These are phyloP conservation scores for Myripristis jacobus DNA, from an alignment of 2,797 vertebrate species.

Conservation along the genomic window DNA sequence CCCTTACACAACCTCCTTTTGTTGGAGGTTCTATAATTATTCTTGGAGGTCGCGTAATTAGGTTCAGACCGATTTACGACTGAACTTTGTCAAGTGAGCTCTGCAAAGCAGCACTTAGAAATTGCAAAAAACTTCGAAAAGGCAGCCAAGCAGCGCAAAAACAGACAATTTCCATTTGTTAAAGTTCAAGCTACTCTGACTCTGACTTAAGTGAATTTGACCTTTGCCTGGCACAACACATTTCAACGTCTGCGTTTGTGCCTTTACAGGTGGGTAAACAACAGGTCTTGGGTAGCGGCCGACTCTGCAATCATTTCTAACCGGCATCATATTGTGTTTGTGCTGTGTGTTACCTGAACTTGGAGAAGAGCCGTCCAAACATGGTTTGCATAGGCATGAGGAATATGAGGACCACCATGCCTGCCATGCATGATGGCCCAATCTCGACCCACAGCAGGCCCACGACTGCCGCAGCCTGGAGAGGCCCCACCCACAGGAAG, in stretches of 20 bases:
- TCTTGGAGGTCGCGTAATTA: no score
- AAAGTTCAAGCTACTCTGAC: neutral
- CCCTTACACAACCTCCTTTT: no score
- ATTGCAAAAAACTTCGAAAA: no score
- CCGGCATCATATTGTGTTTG: neutral
- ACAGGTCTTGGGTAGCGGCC: neutral
- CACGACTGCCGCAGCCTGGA: constrained; percentile 89
- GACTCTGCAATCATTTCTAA: neutral
- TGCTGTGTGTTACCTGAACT: constrained; percentile 84
- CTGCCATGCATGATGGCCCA: constrained; percentile 91
- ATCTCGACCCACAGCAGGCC: constrained; percentile 92
- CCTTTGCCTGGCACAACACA: neutral
- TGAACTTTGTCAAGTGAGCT: neutral
- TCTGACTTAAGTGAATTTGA: neutral
- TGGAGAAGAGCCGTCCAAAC: constrained; percentile 91
- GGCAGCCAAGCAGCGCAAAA: neutral
- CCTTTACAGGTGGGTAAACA: neutral
- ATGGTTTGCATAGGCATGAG: constrained; percentile 91
- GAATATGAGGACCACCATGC: constrained; percentile 90
- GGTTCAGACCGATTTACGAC: neutral
- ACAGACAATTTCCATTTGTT: neutral
- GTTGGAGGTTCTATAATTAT: no score
- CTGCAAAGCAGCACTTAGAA: neutral
- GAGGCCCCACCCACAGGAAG: constrained; percentile 92
- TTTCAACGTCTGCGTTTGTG: neutral